phyloP scores from a whole-genome alignment of 64 coral and sea anemone species.

The Trachythela sp. region DNA sequence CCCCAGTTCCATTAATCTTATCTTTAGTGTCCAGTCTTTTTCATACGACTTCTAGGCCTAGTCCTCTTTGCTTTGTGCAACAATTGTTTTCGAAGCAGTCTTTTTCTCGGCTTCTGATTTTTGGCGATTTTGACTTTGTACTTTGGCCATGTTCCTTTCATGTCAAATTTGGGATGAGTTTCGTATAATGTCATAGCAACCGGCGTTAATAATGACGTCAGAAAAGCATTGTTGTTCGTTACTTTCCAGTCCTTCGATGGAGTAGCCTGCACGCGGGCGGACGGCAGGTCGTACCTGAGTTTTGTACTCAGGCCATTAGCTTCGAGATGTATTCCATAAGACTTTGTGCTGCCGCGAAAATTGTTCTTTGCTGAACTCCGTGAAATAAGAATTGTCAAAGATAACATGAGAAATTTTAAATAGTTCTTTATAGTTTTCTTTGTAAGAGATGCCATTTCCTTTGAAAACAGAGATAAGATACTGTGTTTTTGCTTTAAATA shows the following conservation, averaged over 20 bases:
- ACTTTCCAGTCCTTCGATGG: conserved; percentile 20
- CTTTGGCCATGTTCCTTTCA: conserved; percentile 2
- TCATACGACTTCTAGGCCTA: background rate
- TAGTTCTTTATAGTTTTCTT: background rate
- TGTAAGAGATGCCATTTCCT: background rate
- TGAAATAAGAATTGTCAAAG: background rate
- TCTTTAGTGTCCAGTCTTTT: background rate
- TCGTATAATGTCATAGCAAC: background rate
- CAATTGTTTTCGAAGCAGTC: background rate
- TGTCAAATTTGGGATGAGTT: conserved; percentile 17
- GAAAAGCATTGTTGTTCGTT: background rate
- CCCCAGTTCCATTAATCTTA: no score
- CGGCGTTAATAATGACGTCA: background rate
- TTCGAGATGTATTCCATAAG: background rate
- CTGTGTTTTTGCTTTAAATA: no score
- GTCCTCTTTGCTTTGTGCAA: background rate
- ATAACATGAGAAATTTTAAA: background rate
- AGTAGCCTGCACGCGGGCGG: background rate
- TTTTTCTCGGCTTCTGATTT: background rate
- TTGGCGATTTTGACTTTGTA: background rate
- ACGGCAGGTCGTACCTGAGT: background rate
- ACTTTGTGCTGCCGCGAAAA: background rate
- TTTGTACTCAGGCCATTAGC: background rate
- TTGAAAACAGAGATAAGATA: background rate
- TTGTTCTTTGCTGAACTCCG: background rate